Evolutionary conservation across 2,797 vertebrate species (phyloP), one percentile per base, ranked within the genome.

Genomic region (Phalloptychus januarius): DNA sequence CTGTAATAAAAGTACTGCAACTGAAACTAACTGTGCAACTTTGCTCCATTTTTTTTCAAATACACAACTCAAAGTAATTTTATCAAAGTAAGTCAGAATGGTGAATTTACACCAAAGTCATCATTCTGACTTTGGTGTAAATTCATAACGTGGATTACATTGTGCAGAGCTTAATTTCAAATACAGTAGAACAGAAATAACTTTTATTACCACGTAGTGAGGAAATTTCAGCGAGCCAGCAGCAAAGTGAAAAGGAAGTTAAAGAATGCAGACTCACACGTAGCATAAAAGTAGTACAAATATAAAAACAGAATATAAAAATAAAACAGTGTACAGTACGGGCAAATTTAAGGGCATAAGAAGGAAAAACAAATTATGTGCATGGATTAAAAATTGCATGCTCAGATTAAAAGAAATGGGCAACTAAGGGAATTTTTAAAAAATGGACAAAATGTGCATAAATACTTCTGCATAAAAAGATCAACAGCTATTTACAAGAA

Each of bases 1-100:
- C 74, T 76, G 87, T 85, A 83, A 31, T 74, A 71, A 81, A 89
- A 87, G 88, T 86, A 87, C 87, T 90, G 61, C 71, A 74, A 74
- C 79, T 87, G 82, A 72, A 70, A 83, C 82, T 76, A 74, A 78
- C 36, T 50, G 46, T 85, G 77, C 74, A 15, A 50, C 23, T 73
- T 70, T 45, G 11, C 12, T 72, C 38, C 16, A 16, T 71, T 91
- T 80, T 70, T 77, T 87, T 83, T 76, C 61, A 86, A 83, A 86
- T 46, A 18, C n/a, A 58, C 71, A 83, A 85, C 77, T 87, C 78
- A 56, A 70, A 54, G 38, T 72, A 74, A 86, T 88, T 74, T 45
- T 81, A 86, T 88, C 1, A n/a, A n/a, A n/a, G n/a, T n/a, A n/a
- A n/a, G n/a, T n/a, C n/a, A n/a, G n/a, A n/a, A n/a, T n/a, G n/a